Percentiles rank a stretch among this genome's conserved stretches.
These are phyloP conservation scores for Teleopsis dalmanni DNA, from an alignment of 1,140 invertebrate species.

Conservation along the genomic window DNA sequence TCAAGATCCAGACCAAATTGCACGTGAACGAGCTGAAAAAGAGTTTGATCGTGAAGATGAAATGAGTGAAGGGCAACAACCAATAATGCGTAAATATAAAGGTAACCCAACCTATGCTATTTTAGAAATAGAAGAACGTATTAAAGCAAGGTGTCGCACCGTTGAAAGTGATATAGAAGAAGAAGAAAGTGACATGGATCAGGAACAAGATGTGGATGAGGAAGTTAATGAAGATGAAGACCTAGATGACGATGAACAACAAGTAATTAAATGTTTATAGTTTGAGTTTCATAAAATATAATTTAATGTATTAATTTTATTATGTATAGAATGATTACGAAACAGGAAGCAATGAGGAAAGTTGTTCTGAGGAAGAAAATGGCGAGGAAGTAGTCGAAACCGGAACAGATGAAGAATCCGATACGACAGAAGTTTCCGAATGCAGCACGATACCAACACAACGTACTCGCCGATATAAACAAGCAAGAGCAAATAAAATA, in stretches of 20 bases:
- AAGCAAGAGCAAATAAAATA: not conserved
- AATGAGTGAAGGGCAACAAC: slow-evolving; percentile 28
- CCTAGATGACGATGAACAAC: not conserved
- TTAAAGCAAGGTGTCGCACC: slow-evolving; percentile 12
- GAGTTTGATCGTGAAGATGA: slow-evolving; percentile 41
- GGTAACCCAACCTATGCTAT: slow-evolving; percentile 42
- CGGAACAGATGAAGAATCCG: no score
- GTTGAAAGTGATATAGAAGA: not conserved
- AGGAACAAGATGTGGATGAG: not conserved
- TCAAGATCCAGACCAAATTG: slow-evolving; percentile 43
- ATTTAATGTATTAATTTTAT: not conserved
- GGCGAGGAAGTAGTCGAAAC: slow-evolving; percentile 11
- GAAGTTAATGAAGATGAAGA: slow-evolving; percentile 5
- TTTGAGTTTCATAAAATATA: not conserved
- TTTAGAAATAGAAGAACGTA: slow-evolving; percentile 26
- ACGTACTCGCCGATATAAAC: slow-evolving; percentile 4
- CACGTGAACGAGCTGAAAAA: slow-evolving; percentile 38
- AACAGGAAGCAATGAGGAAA: not conserved
- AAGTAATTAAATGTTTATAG: not conserved
- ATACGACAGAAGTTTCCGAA: slow-evolving; percentile 7
- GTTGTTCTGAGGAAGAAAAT: slow-evolving; percentile 8
- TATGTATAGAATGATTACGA: not conserved
- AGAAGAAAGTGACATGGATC: not conserved
- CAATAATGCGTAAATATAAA: slow-evolving; percentile 25
- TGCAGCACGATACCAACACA: not conserved